phyloP scores from a whole-genome alignment of 2,113 vertebrate species.

The zebrafish (Danio rerio) region DNA sequence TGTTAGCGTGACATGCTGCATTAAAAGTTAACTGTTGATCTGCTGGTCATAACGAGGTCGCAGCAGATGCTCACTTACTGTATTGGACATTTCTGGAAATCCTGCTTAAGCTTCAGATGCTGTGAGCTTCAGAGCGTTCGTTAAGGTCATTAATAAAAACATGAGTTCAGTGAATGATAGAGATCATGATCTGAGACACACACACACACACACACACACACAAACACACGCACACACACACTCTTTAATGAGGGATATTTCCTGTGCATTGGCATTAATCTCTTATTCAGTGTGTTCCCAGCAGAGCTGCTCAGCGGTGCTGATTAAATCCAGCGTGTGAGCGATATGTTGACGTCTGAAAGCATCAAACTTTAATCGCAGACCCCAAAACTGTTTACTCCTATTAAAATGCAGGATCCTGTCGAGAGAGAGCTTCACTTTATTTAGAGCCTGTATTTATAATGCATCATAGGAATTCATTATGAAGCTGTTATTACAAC shows the following conservation, averaged over 20 bases:
- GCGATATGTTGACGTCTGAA: neutral
- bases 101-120: too few species aligned
- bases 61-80: too few species aligned
- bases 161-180: too few species aligned
- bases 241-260: neutral
- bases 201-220: neutral
- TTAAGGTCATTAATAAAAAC: too few species aligned
- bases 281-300: neutral
- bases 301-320: neutral
- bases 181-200: neutral
- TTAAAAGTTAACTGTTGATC: too few species aligned
- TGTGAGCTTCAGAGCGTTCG: too few species aligned
- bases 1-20: too few species aligned
- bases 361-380: slow-evolving; percentile 41
- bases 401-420: neutral
- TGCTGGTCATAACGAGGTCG: too few species aligned
- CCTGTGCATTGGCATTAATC: neutral
- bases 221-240: neutral
- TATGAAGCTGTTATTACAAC: neutral
- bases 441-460: neutral
- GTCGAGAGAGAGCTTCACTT: neutral
- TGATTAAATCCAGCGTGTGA: neutral
- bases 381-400: neutral
- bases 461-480: neutral
- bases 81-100: too few species aligned